These are phyloP conservation scores for Rhombomys opimus DNA, from an alignment of 2,113 vertebrate species.

Conservation along the genomic window DNA sequence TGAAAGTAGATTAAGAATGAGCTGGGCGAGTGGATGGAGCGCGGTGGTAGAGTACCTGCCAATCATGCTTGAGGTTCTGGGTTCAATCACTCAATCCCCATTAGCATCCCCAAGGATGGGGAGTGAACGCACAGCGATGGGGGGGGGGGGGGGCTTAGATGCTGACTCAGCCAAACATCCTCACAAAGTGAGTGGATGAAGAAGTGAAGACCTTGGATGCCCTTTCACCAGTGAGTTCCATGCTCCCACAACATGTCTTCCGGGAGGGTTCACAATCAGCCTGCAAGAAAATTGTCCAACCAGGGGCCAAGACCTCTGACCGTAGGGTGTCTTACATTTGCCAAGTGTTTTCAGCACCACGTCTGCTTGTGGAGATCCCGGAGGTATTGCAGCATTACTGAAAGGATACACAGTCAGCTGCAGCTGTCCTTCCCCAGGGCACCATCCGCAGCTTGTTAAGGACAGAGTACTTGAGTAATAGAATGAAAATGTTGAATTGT, in stretches of 20 bases:
- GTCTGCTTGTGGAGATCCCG: background rate
- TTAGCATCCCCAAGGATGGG: background rate
- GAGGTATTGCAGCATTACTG: background rate
- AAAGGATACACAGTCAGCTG: background rate
- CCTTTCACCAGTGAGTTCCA: background rate
- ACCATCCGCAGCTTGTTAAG: background rate
- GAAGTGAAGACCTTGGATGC: background rate
- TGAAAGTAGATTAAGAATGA: no score
- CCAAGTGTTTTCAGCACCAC: background rate
- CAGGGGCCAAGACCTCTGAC: background rate
- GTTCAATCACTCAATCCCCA: background rate
- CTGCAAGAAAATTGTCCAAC: background rate
- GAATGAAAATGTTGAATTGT: constrained; percentile 2
- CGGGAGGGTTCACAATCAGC: background rate
- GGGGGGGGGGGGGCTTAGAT: background rate
- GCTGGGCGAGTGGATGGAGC: background rate
- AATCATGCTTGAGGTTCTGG: background rate
- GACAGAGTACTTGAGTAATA: background rate
- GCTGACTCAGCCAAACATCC: background rate
- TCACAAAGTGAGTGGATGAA: background rate
- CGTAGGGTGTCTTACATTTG: background rate
- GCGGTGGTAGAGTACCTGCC: background rate
- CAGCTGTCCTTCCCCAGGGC: background rate
- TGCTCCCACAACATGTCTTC: background rate
- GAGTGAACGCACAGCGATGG: background rate